Conservation (phyloP, 2,797 vertebrate genomes). For the Cossypha caffra region DNA sequence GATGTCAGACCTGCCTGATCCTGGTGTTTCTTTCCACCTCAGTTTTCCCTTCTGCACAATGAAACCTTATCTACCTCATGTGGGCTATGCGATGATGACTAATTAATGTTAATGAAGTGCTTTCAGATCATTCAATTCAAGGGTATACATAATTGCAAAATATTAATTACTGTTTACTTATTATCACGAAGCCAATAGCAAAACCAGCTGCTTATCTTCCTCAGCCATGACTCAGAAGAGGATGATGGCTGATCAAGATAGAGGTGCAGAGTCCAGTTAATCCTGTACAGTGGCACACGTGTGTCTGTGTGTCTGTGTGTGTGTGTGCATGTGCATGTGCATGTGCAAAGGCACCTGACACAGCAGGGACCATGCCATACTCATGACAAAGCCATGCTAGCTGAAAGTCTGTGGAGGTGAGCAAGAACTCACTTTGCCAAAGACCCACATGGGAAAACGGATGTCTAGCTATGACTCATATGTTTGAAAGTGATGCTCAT, state of each 20-base stretch:
- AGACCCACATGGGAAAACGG: background rate
- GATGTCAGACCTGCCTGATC: background rate
- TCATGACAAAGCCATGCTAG: background rate
- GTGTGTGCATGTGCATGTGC: background rate
- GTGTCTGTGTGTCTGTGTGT: background rate
- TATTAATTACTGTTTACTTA: conserved; percentile 57
- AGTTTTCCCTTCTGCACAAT: background rate
- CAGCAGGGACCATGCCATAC: background rate
- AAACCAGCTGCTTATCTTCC: conserved; percentile 11
- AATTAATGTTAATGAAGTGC: conserved; percentile 39
- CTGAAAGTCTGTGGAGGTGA: background rate
- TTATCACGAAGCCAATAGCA: background rate
- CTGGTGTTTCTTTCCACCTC: background rate
- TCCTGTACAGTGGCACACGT: background rate
- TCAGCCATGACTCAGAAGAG: conserved; percentile 36
- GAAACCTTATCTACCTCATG: background rate
- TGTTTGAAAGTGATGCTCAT: background rate
- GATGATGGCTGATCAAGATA: background rate
- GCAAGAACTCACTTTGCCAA: background rate
- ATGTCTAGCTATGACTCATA: background rate
- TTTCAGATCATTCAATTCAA: conserved; percentile 12
- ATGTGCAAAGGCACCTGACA: background rate
- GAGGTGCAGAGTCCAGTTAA: background rate
- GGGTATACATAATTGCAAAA: conserved; percentile 27
- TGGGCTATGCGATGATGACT: background rate